phyloP scores from a whole-genome alignment of 2,113 vertebrate genomes.

The Poeciliopsis retropinna region DNA sequence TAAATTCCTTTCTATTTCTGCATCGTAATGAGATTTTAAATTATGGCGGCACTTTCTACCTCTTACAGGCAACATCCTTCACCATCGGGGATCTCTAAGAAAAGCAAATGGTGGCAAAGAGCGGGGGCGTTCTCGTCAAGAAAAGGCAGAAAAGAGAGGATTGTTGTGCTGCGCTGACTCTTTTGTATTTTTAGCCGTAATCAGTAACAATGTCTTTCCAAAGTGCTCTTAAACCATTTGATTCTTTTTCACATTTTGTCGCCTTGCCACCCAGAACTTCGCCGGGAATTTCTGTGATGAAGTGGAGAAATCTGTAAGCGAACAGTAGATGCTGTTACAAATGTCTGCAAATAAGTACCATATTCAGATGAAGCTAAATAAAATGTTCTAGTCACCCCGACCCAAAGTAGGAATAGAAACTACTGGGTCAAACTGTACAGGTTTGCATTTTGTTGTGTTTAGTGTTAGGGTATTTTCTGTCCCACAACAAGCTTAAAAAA shows the following conservation, averaged over 20 bases:
- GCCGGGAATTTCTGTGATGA: neutral
- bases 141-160: neutral
- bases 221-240: neutral
- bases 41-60: neutral
- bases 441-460: neutral
- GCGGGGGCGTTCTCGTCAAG: neutral
- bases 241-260: neutral
- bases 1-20: neutral
- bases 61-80: neutral
- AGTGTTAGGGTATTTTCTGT: neutral
- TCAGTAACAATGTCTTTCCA: neutral
- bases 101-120: neutral
- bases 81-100: neutral
- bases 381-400: too few relatives aligned
- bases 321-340: neutral
- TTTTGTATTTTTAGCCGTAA: neutral
- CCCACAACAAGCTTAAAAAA: neutral
- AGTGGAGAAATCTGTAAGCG: neutral
- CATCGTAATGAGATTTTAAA: slow-evolving; percentile 1
- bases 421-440: too few relatives aligned
- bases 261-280: neutral
- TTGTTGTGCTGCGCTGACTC: neutral
- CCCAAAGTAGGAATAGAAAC: too few relatives aligned
- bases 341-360: neutral
- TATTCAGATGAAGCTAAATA: too few relatives aligned